phyloP scores from a whole-genome alignment of 2,888 invertebrate species.

The Meteorus cinctellus region DNA sequence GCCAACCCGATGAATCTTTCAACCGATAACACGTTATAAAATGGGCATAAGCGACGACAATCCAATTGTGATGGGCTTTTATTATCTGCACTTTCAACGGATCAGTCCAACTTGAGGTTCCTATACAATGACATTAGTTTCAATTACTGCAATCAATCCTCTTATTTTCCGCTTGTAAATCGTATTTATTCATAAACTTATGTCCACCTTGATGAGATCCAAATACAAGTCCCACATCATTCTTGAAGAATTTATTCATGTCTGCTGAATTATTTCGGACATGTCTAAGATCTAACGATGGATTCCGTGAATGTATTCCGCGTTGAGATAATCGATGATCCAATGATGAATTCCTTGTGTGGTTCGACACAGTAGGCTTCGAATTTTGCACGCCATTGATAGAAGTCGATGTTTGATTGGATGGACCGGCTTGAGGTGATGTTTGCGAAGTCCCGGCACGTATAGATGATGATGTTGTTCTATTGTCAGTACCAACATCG shows the following conservation, averaged over 20 bases:
- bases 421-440: slow-evolving; percentile 50
- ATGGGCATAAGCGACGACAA: slow-evolving; percentile 96
- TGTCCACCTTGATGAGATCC: slow-evolving; percentile 75
- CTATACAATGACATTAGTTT: neutral
- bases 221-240: slow-evolving; percentile 83
- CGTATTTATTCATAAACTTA: neutral
- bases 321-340: slow-evolving; percentile 79
- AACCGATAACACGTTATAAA: slow-evolving; percentile 95
- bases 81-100: slow-evolving; percentile 92
- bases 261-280: slow-evolving; percentile 84
- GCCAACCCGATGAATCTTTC: slow-evolving; percentile 98
- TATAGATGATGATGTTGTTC: slow-evolving; percentile 52
- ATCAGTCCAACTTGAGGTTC: slow-evolving; percentile 85
- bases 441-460: slow-evolving; percentile 59
- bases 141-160: slow-evolving; percentile 52
- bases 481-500: slow-evolving; percentile 69
- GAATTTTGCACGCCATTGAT: slow-evolving; percentile 53
- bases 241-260: slow-evolving; percentile 82
- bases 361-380: slow-evolving; percentile 58
- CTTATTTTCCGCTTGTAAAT: neutral
- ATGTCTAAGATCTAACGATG: slow-evolving; percentile 86
- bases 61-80: slow-evolving; percentile 98
- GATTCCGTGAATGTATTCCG: slow-evolving; percentile 84
- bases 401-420: slow-evolving; percentile 54
- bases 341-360: slow-evolving; percentile 87